Percentiles rank a stretch among this genome's conserved stretches.
These are phyloP conservation scores for Morpho achilles DNA, from an alignment of 2,888 invertebrate genomes.

Conservation along the genomic window DNA sequence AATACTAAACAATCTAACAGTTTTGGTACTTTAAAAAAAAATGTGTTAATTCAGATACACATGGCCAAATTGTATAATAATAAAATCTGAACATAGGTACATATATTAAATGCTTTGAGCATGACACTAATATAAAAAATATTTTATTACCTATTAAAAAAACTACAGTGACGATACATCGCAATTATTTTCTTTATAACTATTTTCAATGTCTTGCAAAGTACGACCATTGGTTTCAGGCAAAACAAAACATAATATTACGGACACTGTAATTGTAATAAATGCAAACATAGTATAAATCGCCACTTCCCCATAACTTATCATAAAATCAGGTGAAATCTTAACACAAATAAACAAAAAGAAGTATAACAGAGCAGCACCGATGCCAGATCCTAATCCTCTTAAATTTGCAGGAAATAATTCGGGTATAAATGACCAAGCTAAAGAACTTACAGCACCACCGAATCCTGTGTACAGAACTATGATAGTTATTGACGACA, in stretches of 20 bases:
- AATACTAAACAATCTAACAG: too few species aligned
- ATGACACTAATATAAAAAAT: too few species aligned
- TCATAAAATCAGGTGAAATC: constrained; percentile 41
- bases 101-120: too few species aligned
- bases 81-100: too few species aligned
- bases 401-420: constrained; percentile 46
- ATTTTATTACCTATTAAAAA: too few species aligned
- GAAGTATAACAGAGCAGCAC: constrained; percentile 39
- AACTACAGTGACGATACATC: constrained; percentile 10
- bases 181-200: constrained; percentile 49
- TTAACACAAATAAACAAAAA: constrained; percentile 46
- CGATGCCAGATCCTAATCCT: constrained; percentile 47
- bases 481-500: constrained; percentile 39
- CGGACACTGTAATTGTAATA: constrained; percentile 33
- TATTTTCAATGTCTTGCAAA: constrained; percentile 82
- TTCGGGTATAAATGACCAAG: constrained; percentile 50
- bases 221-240: constrained; percentile 78
- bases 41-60: too few species aligned
- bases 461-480: constrained; percentile 39
- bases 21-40: too few species aligned
- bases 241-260: constrained; percentile 39
- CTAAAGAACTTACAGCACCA: constrained; percentile 36
- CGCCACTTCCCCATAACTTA: constrained; percentile 34
- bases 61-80: too few species aligned
- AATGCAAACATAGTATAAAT: constrained; percentile 41